Base-by-base conservation (phyloP, 2,113 vertebrate genomes). In the Abramis brama region DNA sequence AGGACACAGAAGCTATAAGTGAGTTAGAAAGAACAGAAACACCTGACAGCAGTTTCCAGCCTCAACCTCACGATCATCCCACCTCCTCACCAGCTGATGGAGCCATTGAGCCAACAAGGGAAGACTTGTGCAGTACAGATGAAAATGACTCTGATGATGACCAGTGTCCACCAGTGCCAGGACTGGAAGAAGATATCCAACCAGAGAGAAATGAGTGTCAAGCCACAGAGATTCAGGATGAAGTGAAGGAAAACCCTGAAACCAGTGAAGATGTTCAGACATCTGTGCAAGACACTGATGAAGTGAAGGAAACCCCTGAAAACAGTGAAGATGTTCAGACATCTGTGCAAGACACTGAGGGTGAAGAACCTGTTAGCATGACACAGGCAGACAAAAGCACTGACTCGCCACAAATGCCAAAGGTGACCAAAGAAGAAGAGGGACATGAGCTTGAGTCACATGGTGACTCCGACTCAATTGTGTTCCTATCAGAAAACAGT, bases 401-500 rank as follows among this genome's bases (percentile, higher is more conserved):
- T 19, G 60, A 76, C 5, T 79, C 64, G 13, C 19, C 9, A n/a
- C 52, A 60, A 79, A 43, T 55, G 13, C n/a, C 50, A 78, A 57
- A 78, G 27, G 19, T 21, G 13, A n/a, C 45, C 79, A 52, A n/a
- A 33, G 79, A 68, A 50, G 62, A 83, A 57, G 47, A 82, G 39
- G 25, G 43, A 30, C 60, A 81, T 75, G 30, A 55, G n/a, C 59
- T 57, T 1, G 55, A 74, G 59, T 91, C 91, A 1, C 88, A 80
- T 23, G 85, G 82, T 19, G 75, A 70, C 76, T 88, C 86, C 1
- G 85, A 70, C 25, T 47, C 71, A 11, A 15, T 62, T 4, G 68
- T 68, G 86, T 86, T 87, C 81, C 82, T 88, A 73, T 91, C 87
- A 86, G 91, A 87, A 86, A 87, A 82, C 86, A 87, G 59, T 52